phyloP scores from a whole-genome alignment of 2,888 invertebrate genomes.

The Rhodophaea formosa region DNA sequence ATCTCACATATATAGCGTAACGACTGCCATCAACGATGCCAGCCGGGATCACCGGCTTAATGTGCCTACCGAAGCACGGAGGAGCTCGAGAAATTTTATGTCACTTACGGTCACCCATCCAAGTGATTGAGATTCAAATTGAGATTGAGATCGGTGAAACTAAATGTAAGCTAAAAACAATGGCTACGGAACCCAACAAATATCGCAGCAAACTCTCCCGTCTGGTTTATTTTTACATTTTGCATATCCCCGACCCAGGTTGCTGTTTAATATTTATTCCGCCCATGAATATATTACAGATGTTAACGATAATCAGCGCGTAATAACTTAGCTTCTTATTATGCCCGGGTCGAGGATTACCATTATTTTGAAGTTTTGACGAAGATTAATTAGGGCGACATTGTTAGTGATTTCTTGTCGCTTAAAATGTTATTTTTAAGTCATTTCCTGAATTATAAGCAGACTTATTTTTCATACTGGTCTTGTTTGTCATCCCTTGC shows the following conservation, averaged over 20 bases:
- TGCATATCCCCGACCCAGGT: constrained; percentile 1
- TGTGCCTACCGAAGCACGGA: too few species aligned
- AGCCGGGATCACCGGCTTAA: too few species aligned
- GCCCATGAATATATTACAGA: constrained; percentile 16
- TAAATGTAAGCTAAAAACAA: neutral
- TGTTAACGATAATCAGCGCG: constrained; percentile 14
- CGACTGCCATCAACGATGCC: too few species aligned
- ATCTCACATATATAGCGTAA: too few species aligned
- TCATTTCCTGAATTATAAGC: too few species aligned
- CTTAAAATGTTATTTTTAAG: too few species aligned
- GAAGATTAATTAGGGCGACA: constrained; percentile 4
- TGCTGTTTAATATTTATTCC: constrained; percentile 17
- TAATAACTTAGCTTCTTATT: constrained; percentile 7
- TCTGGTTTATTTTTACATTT: constrained; percentile 4
- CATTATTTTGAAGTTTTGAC: neutral
- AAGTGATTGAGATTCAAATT: too few species aligned
- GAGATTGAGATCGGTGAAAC: too few species aligned
- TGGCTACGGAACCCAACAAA: neutral
- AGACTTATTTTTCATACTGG: too few species aligned
- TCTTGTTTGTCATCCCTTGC: neutral
- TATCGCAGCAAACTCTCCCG: neutral
- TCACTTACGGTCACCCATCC: too few species aligned
- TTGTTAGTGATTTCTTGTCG: neutral
- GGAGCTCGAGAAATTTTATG: too few species aligned
- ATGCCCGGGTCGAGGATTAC: neutral